Conservation (phyloP, 2,113 vertebrate species). For the Anolis sagrei region DNA sequence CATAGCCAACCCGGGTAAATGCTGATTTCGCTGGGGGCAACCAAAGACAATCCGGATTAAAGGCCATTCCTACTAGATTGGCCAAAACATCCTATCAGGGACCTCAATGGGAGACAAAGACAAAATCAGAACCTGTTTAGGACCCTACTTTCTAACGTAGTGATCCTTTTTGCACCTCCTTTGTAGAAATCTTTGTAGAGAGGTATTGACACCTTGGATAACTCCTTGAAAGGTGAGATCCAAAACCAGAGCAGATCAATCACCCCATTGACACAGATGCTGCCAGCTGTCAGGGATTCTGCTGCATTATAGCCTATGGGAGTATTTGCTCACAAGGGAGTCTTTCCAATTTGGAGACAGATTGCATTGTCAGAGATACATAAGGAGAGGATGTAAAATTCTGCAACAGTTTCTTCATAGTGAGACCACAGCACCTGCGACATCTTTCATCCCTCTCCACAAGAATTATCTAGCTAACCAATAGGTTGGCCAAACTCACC, state of each 20-base stretch:
- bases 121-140: not conserved
- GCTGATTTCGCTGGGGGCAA: not conserved
- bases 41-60: not conserved
- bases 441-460: too few relatives aligned
- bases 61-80: not conserved
- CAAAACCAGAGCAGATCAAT: too few relatives aligned
- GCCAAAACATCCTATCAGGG: not conserved
- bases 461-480: too few relatives aligned
- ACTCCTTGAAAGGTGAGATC: too few relatives aligned
- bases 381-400: not conserved
- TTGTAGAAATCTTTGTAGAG: too few relatives aligned
- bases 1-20: not conserved
- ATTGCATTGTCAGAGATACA: not conserved
- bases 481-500: too few relatives aligned
- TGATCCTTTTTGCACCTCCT: too few relatives aligned
- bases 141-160: not conserved
- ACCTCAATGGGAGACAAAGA: not conserved
- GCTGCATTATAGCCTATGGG: not conserved
- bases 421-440: not conserved
- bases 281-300: not conserved
- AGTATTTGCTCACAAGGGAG: not conserved
- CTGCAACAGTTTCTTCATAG: not conserved
- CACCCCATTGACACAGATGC: too few relatives aligned
- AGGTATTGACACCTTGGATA: too few relatives aligned
- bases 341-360: not conserved